Conservation (phyloP, 2,113 vertebrate genomes). For the Rhabdornis inornatus region DNA sequence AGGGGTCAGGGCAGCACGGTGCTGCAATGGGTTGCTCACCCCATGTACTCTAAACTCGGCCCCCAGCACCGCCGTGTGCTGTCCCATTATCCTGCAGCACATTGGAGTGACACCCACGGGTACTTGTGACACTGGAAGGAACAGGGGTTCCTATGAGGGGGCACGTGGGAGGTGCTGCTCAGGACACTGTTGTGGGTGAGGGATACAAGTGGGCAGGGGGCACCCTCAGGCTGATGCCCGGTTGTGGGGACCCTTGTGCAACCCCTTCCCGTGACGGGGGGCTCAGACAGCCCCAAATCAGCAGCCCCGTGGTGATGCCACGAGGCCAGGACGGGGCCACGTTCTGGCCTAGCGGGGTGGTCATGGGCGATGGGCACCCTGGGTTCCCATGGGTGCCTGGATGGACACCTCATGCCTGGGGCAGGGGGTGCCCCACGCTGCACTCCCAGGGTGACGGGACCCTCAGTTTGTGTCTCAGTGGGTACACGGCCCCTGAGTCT, state of each 20-base stretch:
- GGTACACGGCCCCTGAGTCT: too few species aligned
- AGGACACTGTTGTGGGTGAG: neutral
- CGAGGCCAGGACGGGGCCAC: neutral
- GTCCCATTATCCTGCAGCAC: neutral
- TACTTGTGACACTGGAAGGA: neutral
- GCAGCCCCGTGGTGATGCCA: neutral
- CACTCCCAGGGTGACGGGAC: neutral
- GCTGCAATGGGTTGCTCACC: neutral
- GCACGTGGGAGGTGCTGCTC: neutral
- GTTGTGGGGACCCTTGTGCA: neutral
- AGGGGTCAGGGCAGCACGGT: neutral
- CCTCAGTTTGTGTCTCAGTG: neutral
- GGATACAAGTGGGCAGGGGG: neutral
- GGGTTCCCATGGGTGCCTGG: neutral
- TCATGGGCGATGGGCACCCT: rapidly evolving
- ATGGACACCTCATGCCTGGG: neutral
- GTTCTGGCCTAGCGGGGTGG: rapidly evolving
- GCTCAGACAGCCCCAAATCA: neutral
- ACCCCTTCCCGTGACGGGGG: rapidly evolving
- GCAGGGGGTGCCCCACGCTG: neutral
- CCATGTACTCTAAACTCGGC: neutral
- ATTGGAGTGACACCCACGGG: neutral
- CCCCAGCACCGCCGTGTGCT: rapidly evolving
- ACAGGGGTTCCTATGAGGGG: neutral
- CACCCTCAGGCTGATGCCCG: neutral